These are phyloP conservation scores for Hyperoplus immaculatus DNA, from an alignment of 2,797 vertebrate species.

Conservation along the genomic window DNA sequence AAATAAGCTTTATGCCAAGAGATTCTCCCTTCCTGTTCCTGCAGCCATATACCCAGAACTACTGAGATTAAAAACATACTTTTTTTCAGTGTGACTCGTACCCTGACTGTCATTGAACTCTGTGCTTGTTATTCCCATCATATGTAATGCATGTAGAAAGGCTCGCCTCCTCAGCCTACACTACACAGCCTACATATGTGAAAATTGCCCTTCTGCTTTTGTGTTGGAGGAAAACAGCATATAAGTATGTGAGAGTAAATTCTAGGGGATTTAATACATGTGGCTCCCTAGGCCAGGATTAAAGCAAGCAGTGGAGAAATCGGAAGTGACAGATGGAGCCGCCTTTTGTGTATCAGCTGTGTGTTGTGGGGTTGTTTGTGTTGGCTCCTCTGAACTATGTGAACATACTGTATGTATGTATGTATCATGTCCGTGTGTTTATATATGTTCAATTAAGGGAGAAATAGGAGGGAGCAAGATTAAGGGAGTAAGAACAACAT, in stretches of 20 bases:
- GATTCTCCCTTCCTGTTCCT: not conserved
- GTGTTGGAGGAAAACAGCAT: conserved; percentile 39
- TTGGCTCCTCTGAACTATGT: not conserved
- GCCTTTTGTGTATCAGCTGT: conserved; percentile 46
- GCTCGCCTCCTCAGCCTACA: conserved; percentile 41
- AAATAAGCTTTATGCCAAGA: not conserved
- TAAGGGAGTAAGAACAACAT: conserved; percentile 22
- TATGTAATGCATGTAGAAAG: conserved; percentile 31
- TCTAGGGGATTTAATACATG: conserved; percentile 63
- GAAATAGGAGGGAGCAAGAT: conserved; percentile 17
- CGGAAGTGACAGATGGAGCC: conserved; percentile 65
- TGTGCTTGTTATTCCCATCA: conserved; percentile 12
- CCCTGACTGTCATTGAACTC: conserved; percentile 12
- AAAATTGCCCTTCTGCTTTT: conserved; percentile 57
- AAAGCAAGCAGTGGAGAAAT: conserved; percentile 56
- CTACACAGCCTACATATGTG: conserved; percentile 41
- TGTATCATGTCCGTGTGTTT: conserved; percentile 18
- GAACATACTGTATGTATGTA: no score
- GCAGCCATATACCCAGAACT: not conserved
- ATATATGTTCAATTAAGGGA: conserved; percentile 1
- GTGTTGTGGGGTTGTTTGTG: conserved; percentile 45
- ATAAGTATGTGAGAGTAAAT: conserved; percentile 39
- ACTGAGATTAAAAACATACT: not conserved
- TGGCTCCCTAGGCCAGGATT: conserved; percentile 65
- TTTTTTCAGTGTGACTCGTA: not conserved